Evolutionary conservation across 2,113 vertebrate species (phyloP), one percentile per base, ranked within the genome.

Genomic region (Phaetusa simplex): DNA sequence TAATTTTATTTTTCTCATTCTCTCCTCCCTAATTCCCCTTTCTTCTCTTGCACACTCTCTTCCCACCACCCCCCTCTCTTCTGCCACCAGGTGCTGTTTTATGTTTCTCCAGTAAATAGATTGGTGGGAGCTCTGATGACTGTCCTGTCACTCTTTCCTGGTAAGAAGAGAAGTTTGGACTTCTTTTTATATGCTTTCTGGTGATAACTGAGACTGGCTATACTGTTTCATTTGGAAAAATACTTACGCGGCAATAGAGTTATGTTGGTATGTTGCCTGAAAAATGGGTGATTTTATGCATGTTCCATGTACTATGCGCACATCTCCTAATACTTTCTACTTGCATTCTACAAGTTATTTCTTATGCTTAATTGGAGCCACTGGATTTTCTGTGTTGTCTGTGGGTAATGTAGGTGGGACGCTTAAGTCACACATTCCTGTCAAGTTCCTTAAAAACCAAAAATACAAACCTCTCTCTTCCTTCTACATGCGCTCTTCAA

Each of bases 51-150:
- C 78, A n/a, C 4, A 12, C 67, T 76, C 11, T 94, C 56, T 81
- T 80, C n/a, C 34, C 85, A 49, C 72, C 50, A 42, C 65, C 34
- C 82, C 34, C 90, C 3, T 55, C 26, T 22, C 21, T 82, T 58
- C 69, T 81, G 29, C 43, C 64, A 66, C 89, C 56, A 97, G 96
- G 99, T 99, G 92, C 98, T 99, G 71, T 99, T 99, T 98, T 99
- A 99, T 69, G 98, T 99, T 95, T 99, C 99, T 95, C 99, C 99
- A 66, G 99, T 99, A 95, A 99, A 99, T 97, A 98, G 98, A 93
- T 97, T 99, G 42, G 99, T 99, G 27, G 99, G 99, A 91, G 98
- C 99, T 69, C 97, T 99, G 94, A 99, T 99, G 99, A 99, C 99
- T 4, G 98, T 99, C 64, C 96, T 99, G 67, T 99, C 99, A 6